Evolutionary conservation across 2,797 vertebrate genomes (phyloP), one percentile per base, ranked within the genome.

Genomic region (Helostoma temminkii): DNA sequence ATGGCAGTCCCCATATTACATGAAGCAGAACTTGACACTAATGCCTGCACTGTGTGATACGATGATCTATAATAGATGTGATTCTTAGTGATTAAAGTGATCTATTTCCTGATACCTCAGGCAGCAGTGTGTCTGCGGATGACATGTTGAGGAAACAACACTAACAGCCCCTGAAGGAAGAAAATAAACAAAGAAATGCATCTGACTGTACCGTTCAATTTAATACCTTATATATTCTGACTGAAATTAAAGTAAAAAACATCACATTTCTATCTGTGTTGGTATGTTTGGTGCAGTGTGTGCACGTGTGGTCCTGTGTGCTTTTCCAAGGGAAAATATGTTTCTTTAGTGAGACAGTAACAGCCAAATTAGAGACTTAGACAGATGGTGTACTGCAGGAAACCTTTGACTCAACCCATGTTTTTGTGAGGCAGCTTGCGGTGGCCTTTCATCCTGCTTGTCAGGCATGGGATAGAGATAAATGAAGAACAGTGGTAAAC

Each of bases 371-470:
- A 78, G 71, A 74, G 70, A 56, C 42, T 28, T 5, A 78, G 80
- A 87, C 75, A 79, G 82, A 88, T 85, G 82, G 80, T 68, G 60
- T 79, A 71, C 75, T 53, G 71, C 74, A 52, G 75, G 71, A 83
- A 88, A 83, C 82, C 82, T 89, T 89, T 92, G 86, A 89, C 89
- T 90, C 56, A 76, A 79, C 70, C 82, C 63, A 53, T 90, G 88
- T 87, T 87, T 87, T 87, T 89, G 80, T 86, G 69, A 83, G 73
- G 66, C 81, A 59, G 60, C 82, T 73, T 68, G 39, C 56, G 37
- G 76, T 85, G 79, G 83, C 77, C 84, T 90, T 91, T 89, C 64
- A 88, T 84, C 66, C 76, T 66, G 47, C 68, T 62, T 66, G 73
- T 87, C 82, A 78, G 58, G 48, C 57, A 66, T n/a, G 10, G 58